These are phyloP conservation scores for Arctocebus calabarensis DNA, from an alignment of 2,797 vertebrate species.

Conservation along the genomic window DNA sequence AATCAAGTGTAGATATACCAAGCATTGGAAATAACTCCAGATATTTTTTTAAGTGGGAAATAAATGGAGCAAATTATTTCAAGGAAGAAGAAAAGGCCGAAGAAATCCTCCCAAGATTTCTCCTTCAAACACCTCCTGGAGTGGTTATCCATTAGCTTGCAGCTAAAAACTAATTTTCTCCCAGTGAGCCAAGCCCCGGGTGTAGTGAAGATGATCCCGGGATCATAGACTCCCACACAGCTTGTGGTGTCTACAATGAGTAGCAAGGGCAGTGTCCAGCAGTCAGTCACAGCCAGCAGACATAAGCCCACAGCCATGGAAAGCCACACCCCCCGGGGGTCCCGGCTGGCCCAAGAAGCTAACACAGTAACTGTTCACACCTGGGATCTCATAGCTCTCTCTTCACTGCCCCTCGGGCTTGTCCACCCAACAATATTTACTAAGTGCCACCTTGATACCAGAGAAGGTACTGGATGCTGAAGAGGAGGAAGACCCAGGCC, in stretches of 20 bases:
- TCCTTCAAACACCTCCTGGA: not conserved
- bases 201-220: not conserved
- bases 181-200: not conserved
- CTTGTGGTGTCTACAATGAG: not conserved
- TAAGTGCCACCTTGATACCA: not conserved
- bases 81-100: not conserved
- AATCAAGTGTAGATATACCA: conserved; percentile 22
- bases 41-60: not conserved
- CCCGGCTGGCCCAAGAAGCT: not conserved
- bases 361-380: not conserved
- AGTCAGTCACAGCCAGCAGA: not conserved
- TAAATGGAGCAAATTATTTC: conserved; percentile 24
- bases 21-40: conserved; percentile 24
- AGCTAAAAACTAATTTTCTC: not conserved
- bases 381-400: not conserved
- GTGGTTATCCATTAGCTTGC: not conserved
- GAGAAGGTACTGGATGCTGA: not conserved
- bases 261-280: not conserved
- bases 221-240: too few relatives aligned
- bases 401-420: not conserved
- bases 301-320: not conserved
- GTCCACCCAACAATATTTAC: not conserved
- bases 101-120: not conserved
- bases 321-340: not conserved
- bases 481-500: not conserved